Evolutionary conservation across 2,888 invertebrate species (phyloP), one percentile per base, ranked within the genome.

Genomic region (Acleris sparsana): DNA sequence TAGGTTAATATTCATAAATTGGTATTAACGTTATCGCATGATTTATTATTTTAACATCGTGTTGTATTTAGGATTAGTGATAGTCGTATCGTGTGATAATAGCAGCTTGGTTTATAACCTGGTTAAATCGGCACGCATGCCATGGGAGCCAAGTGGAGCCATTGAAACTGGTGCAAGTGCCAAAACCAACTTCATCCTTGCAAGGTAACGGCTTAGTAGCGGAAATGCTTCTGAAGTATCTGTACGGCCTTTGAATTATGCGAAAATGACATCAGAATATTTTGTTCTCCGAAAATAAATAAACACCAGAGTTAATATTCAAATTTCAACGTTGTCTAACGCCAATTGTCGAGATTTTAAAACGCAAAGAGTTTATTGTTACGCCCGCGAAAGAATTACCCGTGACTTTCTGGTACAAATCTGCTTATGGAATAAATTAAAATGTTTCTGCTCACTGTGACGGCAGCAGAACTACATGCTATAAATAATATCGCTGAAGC

Each of bases 1-100:
- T 5, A 16, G 43, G n/a, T 71, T 64, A 68, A 64, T 63, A 52
- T 67, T 69, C 68, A 70, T 64, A 69, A 71, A 63, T 78, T 77
- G 73, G 75, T 75, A 76, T 75, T 80, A n/a, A 78, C 79, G 80
- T 82, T 79, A 75, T 80, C 76, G 80, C 79, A 79, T 80, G 46
- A 73, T 71, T 61, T 69, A 69, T 59, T 61, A 33, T 22, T 44
- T 56, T 55, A 67, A 53, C 29, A 49, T 58, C 29, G 44, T 62
- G 66, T 66, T 66, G 62, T 52, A 39, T 49, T 49, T 59, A 63
- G 67, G 67, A 67, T 67, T 67, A 67, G 53, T 61, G 63, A 65
- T 62, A 46, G 62, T 62, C 57, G 48, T 59, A 58, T 53, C 58
- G 53, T 53, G 62, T 62, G 66, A 62, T 66, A 49, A 64, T 64